phyloP scores from a whole-genome alignment of 2,113 vertebrate species.

The Grus americana region DNA sequence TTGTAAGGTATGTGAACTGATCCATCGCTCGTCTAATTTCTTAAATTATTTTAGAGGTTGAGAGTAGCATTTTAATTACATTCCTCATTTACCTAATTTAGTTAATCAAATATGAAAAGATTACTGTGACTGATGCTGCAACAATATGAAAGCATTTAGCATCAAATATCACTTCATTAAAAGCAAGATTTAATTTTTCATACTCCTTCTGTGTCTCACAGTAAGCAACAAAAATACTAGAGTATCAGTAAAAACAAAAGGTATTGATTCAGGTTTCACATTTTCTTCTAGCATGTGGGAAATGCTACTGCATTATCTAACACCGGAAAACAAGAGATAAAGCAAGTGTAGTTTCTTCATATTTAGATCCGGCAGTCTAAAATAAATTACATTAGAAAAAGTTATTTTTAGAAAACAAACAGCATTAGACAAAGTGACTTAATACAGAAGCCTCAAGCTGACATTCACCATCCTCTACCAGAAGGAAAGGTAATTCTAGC shows the following conservation, averaged over 20 bases:
- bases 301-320: background rate
- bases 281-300: background rate
- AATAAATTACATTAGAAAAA: background rate
- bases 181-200: slow-evolving; percentile 5
- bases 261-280: background rate
- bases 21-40: background rate
- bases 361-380: background rate
- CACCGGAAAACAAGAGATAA: background rate
- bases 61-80: slow-evolving; percentile 19
- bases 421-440: background rate
- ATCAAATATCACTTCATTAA: background rate
- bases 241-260: background rate
- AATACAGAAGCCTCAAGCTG: background rate
- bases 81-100: slow-evolving; percentile 5
- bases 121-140: background rate
- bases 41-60: background rate
- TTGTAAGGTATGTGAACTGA: background rate
- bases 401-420: background rate
- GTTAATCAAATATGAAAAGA: slow-evolving; percentile 10
- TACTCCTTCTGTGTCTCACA: background rate
- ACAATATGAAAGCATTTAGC: background rate
- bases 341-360: background rate
- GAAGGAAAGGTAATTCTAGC: background rate
- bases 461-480: background rate
- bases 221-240: background rate